Evolutionary conservation across 2,113 vertebrate genomes (phyloP), one percentile per base, ranked within the genome.

Genomic region (Halcyon malimbica): DNA sequence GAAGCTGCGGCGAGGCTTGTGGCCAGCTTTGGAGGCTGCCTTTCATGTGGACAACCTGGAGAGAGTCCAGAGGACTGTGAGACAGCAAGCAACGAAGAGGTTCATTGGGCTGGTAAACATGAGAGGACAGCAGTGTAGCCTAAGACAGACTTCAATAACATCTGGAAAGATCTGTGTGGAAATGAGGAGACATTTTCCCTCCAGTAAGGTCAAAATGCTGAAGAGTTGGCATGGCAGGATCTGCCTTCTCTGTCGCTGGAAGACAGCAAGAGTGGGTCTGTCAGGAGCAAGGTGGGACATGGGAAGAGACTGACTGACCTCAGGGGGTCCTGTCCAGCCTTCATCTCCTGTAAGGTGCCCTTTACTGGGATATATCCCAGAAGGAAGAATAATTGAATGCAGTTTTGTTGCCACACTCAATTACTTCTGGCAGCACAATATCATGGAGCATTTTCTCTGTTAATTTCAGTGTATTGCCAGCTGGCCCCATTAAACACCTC

Each of bases 361-460:
- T 94, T 93, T 64, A 42, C 62, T 4, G 1, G 48, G 24, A 28
- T 42, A 33, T 16, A 37, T 71, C 48, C 48, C 65, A 76, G 84
- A 65, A 94, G 56, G 60, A 83, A 69, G 41, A 74, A 41, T 65
- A 96, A 90, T 33, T 89, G 50, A 84, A 74, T 65, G 67, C 67
- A 41, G 17, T 79, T 89, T 91, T 95, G 23, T 79, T 65, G 31
- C 74, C 79, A 87, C 50, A 24, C 44, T 79, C 79, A 77, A 89
- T 95, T 88, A 70, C 48, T 90, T 93, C 84, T 89, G 92, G 91
- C 91, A 92, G 65, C 84, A 71, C 77, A 48, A 51, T 65, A 63
- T 57, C 56, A 89, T 4, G 25, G 87, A 21, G 35, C 60, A 57
- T 91, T 83, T 87, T 93, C 81, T 73, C 63, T 92, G 53, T 70